Evolutionary conservation across 2,888 invertebrate genomes (phyloP).

Genomic region (Amphipyra berbera): DNA sequence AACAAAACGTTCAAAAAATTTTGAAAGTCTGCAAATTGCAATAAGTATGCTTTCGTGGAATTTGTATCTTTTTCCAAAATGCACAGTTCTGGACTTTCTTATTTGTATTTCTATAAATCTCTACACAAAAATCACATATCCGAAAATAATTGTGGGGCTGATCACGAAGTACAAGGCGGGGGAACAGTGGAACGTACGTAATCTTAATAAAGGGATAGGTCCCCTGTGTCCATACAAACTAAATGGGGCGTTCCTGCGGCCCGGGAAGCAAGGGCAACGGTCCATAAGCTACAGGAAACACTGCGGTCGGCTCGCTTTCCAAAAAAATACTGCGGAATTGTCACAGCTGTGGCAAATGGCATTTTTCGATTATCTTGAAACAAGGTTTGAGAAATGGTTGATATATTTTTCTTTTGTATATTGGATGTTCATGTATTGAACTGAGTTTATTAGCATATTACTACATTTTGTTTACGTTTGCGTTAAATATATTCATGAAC

Average conservation of each 20-base stretch:
- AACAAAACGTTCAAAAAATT: no score
- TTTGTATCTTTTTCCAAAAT: no score
- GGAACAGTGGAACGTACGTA: conserved; percentile 46
- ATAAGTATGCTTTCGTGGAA: no score
- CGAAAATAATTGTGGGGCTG: conserved; percentile 32
- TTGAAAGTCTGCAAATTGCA: no score
- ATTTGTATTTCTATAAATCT: conserved; percentile 6
- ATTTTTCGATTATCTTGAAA: conserved; percentile 24
- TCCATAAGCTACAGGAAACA: conserved; percentile 47
- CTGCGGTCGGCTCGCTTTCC: conserved; percentile 34
- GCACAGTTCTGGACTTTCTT: background rate
- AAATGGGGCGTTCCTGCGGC: conserved; percentile 45
- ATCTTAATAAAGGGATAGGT: conserved; percentile 61
- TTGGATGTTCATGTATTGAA: background rate
- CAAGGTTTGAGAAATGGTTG: conserved; percentile 11
- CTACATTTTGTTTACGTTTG: no score
- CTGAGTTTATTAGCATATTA: no score
- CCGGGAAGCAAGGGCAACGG: conserved; percentile 30
- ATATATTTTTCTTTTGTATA: background rate
- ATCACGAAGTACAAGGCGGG: conserved; percentile 41
- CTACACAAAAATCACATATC: background rate
- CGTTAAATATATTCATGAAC: no score
- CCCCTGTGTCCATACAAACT: conserved; percentile 53
- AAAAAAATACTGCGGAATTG: conserved; percentile 36
- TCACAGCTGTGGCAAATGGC: conserved; percentile 51